Base-by-base conservation (phyloP, 2,113 vertebrate species). In the Zapornia atra region DNA sequence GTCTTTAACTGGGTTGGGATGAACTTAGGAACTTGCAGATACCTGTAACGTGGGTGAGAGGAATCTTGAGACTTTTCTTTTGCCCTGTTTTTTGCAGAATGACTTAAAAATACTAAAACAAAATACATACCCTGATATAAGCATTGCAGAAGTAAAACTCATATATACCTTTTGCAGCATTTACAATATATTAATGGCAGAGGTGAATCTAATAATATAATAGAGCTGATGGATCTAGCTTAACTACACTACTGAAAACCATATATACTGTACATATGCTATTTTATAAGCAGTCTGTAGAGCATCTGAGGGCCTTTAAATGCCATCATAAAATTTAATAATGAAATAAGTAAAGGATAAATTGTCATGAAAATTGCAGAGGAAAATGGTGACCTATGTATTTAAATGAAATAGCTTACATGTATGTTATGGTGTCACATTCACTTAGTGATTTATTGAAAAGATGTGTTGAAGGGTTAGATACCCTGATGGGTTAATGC, bases 161-260 rank as follows among this genome's bases (percentile, higher is more conserved):
- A 38, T 14, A 50, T 33, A 51, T 50, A 69, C 20, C 28, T 51
- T 96, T 91, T 86, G 12, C 13, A 80, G 51, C 28, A 88, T 83
- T 87, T 79, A 75, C 26, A 85, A 44, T 56, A 25, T 56, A 54
- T 64, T 95, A 92, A 79, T 69, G 95, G 46, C 16, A 70, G 65
- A 78, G 25, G 68, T 85, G 38, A 57, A 65, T 42, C 38, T 69
- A 88, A 77, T 86, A 85, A 84, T 89, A 66, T 5, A 70, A 4
- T 65, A 57, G 40, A 81, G 33, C 50, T 60, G 16, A 66, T n/a
- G 60, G 22, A 38, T 65, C 16, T 69, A 54, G 17, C 15, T 91
- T 97, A 93, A 96, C 68, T 94, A 33, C 33, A 81, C 68, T 89
- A 82, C 76, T 92, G 83, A 94, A 96, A 94, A 29, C 56, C 33